phyloP scores from a whole-genome alignment of 2,797 vertebrate genomes.

The Erpetoichthys calabaricus region DNA sequence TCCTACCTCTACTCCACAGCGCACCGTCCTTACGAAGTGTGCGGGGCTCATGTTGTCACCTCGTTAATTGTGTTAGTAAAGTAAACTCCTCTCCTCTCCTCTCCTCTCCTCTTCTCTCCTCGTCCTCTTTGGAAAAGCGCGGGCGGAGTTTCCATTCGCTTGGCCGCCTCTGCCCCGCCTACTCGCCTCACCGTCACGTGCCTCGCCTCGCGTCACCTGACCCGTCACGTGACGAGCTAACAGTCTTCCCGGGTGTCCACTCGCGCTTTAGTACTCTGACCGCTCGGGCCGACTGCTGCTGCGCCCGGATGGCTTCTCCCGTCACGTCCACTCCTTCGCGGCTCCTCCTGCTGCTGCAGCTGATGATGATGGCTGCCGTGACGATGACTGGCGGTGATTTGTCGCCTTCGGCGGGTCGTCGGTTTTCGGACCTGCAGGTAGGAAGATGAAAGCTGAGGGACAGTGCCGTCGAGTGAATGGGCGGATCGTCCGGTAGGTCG shows the following conservation, averaged over 20 bases:
- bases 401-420: background rate
- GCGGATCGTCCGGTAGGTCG: too few relatives aligned
- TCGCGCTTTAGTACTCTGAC: background rate
- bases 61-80: background rate
- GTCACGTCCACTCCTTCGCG: background rate
- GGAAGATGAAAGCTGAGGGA: background rate
- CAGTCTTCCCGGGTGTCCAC: background rate
- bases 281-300: background rate
- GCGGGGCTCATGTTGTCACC: background rate
- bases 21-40: background rate
- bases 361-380: background rate
- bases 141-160: background rate
- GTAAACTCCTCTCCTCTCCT: background rate
- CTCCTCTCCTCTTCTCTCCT: background rate
- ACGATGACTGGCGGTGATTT: background rate
- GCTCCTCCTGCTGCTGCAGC: background rate
- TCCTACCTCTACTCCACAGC: conserved; percentile 9
- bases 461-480: background rate
- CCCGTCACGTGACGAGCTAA: background rate
- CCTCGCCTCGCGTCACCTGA: background rate
- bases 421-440: background rate
- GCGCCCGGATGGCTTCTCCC: background rate
- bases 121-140: background rate
- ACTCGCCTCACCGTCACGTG: conserved; percentile 1
- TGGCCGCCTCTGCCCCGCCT: background rate